Base-by-base conservation (phyloP, 2,797 vertebrate genomes). In the Rhyacichthys aspro region DNA sequence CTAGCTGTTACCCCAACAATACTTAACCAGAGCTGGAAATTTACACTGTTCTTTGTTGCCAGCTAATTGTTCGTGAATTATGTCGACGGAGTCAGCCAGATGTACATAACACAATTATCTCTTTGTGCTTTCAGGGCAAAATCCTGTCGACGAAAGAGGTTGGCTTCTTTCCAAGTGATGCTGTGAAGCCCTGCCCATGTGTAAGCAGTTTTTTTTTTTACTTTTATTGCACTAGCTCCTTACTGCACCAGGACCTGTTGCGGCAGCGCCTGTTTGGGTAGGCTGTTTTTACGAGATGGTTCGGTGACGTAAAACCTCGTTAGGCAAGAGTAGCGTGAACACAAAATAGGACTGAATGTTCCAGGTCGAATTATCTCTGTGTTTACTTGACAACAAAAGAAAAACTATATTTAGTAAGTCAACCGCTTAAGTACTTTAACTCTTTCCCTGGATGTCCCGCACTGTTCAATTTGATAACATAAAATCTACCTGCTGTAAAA, bases 141-240 rank as follows among this genome's bases (percentile, higher is more conserved):
- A 95, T 96, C 87, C 84, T 95, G 88, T 86, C 93, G 43, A 96
- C 93, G 14, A 95, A 94, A 79, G 96, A 98, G 70, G 88, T 95
- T 85, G 97, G 97, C 88, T 98, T 95, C 90, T 99, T 99, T 79
- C 97, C 97, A 58, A 98, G 96, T 68, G 93, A 98, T 17, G 92
- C 94, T 16, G 97, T 99, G 70, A 97, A 95, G 83, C 97, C 97
- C 1, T 95, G 92, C 59, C 97, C 96, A 11, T 98, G 95, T 85
- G 97, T 99, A 92, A 96, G 97, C 93, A 90, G 37, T 63, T 8
- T 58, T 79, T 58, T 74, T 59, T 34, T 74, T 57, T n/a, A n/a
- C n/a, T n/a, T 3, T 70, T 38, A 44, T 52, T n/a, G 2, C 1
- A 7, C 15, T 15, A 16, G n/a, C 42, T 16, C n/a, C 8, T 39